A percentile compares a stretch with the other conserved stretches of the same genome.
phyloP scores from a whole-genome alignment of 2,113 vertebrate genomes.

The Sprattus sprattus region DNA sequence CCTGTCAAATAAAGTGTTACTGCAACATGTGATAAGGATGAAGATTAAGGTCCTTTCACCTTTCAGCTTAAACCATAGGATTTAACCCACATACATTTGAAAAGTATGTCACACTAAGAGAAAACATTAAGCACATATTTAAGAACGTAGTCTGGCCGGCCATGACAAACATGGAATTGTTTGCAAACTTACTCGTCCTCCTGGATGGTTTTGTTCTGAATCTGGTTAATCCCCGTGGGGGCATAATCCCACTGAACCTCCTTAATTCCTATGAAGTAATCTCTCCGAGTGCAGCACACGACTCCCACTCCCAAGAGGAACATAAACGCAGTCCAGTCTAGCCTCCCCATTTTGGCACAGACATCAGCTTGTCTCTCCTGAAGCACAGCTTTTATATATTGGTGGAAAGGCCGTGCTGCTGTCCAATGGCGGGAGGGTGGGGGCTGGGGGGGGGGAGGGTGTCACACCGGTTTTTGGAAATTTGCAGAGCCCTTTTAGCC shows the following conservation, averaged over 20 bases:
- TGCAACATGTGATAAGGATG: constrained; percentile 52
- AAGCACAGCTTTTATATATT: constrained; percentile 43
- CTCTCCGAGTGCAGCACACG: constrained; percentile 60
- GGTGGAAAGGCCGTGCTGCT: not conserved
- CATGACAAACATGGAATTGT: not conserved
- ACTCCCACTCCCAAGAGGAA: constrained; percentile 53
- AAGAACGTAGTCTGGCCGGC: not conserved
- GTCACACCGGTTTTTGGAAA: not conserved
- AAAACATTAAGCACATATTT: not conserved
- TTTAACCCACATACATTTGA: not conserved
- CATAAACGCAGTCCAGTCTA: constrained; percentile 31
- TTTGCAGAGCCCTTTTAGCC: not conserved
- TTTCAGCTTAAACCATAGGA: not conserved
- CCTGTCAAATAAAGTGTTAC: not conserved
- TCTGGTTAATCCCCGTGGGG: constrained; percentile 54
- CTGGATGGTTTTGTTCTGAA: constrained; percentile 47
- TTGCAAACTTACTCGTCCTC: constrained; percentile 55
- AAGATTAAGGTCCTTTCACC: constrained; percentile 64
- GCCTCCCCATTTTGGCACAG: constrained; percentile 44
- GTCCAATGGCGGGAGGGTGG: constrained; percentile 44
- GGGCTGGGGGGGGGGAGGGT: not conserved
- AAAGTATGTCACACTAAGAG: not conserved
- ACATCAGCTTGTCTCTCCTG: not conserved
- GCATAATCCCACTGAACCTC: constrained; percentile 64
- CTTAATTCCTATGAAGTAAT: constrained; percentile 73